Base-by-base conservation (phyloP, 2,797 vertebrate species). In the Columba guinea region DNA sequence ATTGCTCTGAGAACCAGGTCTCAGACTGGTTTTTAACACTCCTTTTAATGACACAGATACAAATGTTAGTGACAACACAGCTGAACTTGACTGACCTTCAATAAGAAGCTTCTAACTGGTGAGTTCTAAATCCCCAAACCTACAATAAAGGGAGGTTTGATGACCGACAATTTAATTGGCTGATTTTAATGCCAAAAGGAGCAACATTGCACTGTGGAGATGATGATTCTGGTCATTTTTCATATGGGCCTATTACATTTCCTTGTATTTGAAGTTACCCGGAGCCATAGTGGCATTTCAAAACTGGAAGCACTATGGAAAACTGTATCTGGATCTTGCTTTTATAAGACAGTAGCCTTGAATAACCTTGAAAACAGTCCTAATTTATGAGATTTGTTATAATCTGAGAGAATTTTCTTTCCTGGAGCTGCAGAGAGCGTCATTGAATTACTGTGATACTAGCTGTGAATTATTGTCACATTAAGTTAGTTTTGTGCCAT, bases 401-500 rank as follows among this genome's bases (percentile, higher is more conserved):
- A 65, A 65, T 63, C 34, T 75, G 48, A 78, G 77, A 65, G 83
- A 10, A 4, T 56, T 94, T 94, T 82, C 51, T 77, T 55, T 71
- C 74, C 41, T 73, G 74, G 65, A 79, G 67, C 73, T 59, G 52
- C 69, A 73, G 69, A 60, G 65, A 68, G 24, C 6, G 32, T 37
- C 5, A 12, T 4, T 86, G 76, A 91, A 83, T 92, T 87, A 64
- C 58, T 73, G 37, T 28, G 49, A 53, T 35, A 58, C 24, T 67
- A 19, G 71, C 58, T 83, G 62, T 65, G 94, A 96, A 56, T 91
- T 88, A 86, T 24, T 75, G 87, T 69, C 73, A 85, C 76, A 81
- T 85, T 62, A 85, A 71, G 68, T 89, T 71, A 62, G 58, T 71
- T 94, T 68, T 88, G 78, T 76, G 74, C 62, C 70, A 41, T 0